Percentiles rank a stretch among this genome's conserved stretches.
phyloP scores from a whole-genome alignment of 2,797 vertebrate genomes.

The Cossypha polioptera region DNA sequence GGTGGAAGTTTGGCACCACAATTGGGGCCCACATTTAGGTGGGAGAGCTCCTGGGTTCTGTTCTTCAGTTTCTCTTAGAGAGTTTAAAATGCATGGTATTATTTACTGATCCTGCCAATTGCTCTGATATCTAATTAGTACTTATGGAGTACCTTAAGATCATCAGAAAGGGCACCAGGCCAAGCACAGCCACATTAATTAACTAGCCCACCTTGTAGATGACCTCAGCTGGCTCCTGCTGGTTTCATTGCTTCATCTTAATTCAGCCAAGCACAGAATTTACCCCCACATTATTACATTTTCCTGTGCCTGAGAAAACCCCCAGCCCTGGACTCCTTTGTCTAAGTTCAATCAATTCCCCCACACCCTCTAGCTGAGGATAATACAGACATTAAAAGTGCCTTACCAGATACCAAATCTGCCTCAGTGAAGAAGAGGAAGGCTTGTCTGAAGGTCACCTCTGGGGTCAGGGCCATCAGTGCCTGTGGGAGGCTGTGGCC shows the following conservation, averaged over 20 bases:
- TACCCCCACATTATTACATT: background rate
- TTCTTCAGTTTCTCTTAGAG: background rate
- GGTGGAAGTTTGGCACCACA: background rate
- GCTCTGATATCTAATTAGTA: background rate
- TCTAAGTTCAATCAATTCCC: background rate
- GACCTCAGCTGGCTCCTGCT: background rate
- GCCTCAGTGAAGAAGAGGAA: slow-evolving; percentile 75
- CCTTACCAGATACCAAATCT: slow-evolving; percentile 70
- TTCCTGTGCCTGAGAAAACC: background rate
- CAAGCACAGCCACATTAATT: background rate
- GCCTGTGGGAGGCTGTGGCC: background rate
- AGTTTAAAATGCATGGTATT: background rate
- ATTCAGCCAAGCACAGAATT: background rate
- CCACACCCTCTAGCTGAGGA: background rate
- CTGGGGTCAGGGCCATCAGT: slow-evolving; percentile 75
- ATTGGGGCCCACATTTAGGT: background rate
- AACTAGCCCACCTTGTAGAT: background rate
- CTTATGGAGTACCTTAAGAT: background rate
- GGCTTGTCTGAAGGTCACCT: slow-evolving; percentile 76
- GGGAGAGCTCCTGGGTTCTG: background rate
- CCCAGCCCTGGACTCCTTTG: background rate
- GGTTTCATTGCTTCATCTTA: background rate
- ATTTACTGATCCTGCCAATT: background rate
- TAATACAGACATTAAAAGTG: background rate
- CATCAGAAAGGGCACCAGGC: background rate